Evolutionary conservation across 2,797 vertebrate genomes (phyloP).

Genomic region (Melanotaenia trifasciata): DNA sequence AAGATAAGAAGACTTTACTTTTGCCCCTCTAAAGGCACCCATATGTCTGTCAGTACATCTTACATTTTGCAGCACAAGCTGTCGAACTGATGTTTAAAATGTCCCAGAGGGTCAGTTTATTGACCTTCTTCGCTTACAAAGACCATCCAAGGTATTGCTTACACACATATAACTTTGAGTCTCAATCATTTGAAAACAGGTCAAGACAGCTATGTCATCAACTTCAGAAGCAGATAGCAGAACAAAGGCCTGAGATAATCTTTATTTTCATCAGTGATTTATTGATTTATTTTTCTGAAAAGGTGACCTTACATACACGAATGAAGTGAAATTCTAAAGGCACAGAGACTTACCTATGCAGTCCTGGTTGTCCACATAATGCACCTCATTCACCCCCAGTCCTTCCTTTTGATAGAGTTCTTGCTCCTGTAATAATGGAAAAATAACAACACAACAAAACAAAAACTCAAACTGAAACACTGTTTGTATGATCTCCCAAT

Average conservation of each 20-base stretch:
- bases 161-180: background rate
- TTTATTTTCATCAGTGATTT: background rate
- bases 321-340: background rate
- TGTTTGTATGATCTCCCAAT: background rate
- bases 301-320: background rate
- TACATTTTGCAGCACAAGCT: constrained; percentile 24
- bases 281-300: constrained; percentile 4
- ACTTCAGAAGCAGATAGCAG: constrained; percentile 12
- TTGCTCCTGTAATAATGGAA: constrained; percentile 87
- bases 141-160: constrained; percentile 6
- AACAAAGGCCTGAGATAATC: background rate
- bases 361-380: constrained; percentile 98
- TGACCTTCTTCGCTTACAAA: background rate
- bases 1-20: constrained; percentile 64
- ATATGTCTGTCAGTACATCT: constrained; percentile 19
- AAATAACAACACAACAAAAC: constrained; percentile 13
- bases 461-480: background rate
- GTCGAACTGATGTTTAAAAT: constrained; percentile 53
- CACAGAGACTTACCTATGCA: constrained; percentile 89
- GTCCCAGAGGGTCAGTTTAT: constrained; percentile 19
- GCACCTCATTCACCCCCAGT: constrained; percentile 96
- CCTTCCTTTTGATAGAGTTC: constrained; percentile 97
- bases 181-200: constrained; percentile 10
- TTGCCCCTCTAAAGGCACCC: constrained; percentile 30
- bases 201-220: constrained; percentile 2